phyloP scores from a whole-genome alignment of 2,113 vertebrate species.

The Spea multiplicata region DNA sequence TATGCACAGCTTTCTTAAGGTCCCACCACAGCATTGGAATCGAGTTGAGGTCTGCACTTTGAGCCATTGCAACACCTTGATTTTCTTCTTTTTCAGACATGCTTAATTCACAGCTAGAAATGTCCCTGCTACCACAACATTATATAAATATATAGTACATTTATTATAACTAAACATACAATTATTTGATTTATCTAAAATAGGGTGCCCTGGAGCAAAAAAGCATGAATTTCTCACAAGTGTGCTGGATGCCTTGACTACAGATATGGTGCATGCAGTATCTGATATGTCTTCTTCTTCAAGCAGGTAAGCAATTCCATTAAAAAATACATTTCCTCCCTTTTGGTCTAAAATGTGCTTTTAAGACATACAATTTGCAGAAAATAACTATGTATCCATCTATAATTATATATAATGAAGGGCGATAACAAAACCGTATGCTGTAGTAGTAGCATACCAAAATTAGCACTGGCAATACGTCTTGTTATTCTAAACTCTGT shows the following conservation, averaged over 20 bases:
- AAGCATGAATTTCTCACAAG: constrained; percentile 96
- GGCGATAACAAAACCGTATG: background rate
- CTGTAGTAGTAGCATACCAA: background rate
- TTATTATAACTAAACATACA: background rate
- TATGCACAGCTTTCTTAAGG: too few species aligned
- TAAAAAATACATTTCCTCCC: background rate
- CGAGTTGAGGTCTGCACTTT: too few species aligned
- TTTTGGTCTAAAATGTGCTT: too few species aligned
- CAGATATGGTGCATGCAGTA: constrained; percentile 94
- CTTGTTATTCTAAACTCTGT: constrained; percentile 5
- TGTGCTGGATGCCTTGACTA: constrained; percentile 90
- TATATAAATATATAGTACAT: too few species aligned
- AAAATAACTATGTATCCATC: too few species aligned
- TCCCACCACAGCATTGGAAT: too few species aligned
- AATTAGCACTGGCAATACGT: background rate
- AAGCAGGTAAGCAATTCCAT: constrained; percentile 70
- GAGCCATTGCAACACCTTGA: too few species aligned
- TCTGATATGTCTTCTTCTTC: constrained; percentile 82
- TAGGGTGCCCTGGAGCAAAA: constrained; percentile 92
- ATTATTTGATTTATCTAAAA: background rate
- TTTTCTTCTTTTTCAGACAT: too few species aligned
- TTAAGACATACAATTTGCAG: too few species aligned
- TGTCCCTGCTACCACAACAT: too few species aligned
- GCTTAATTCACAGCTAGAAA: too few species aligned
- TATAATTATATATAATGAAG: too few species aligned